Base-by-base conservation (phyloP, 2,113 vertebrate species). In the Phaethon lepturus region DNA sequence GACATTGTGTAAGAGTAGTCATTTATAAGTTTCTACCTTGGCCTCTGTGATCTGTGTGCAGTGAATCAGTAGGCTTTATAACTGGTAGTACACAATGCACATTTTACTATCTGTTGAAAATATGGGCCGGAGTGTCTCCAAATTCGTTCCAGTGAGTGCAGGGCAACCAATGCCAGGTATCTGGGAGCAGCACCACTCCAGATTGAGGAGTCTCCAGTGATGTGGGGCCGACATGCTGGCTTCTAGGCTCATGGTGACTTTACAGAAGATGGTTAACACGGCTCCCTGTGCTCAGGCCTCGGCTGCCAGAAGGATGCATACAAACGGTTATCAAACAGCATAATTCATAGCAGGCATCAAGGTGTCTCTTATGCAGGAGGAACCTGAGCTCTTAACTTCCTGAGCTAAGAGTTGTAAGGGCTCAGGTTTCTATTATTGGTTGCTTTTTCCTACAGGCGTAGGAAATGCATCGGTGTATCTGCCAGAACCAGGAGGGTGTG, bases 361-460 rank as follows among this genome's bases (percentile, higher is more conserved):
- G 25, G 33, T 63, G 13, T 38, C n/a, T 56, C 23, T 86, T 87
- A 47, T 44, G 67, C 17, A 64, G 58, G 44, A 69, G 50, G 31
- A 13, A 60, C 19, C 17, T 45, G 28, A 75, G 18, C 33, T 49
- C 31, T 82, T 53, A 52, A 28, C 24, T 78, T 71, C 33, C 45
- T 67, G 12, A 90, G 62, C 23, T n/a, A n/a, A 45, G 9, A 56
- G 3, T 20, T 90, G 9, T 49, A 68, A 77, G 31, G 59, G 29
- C 22, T 25, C 38, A 33, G 5, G 18, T 24, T 82, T 82, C 35
- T 67, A 5, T 12, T 80, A 0, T 1, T 29, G 24, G 2, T 40
- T 63, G 10, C 6, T 81, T 85, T 91, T 84, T 55, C 22, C 9
- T 88, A 5, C 11, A 58, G 56, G 17, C 18, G 17, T 8, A 56